phyloP scores from a whole-genome alignment of 2,113 vertebrate genomes.

The Apodemus speciosus region DNA sequence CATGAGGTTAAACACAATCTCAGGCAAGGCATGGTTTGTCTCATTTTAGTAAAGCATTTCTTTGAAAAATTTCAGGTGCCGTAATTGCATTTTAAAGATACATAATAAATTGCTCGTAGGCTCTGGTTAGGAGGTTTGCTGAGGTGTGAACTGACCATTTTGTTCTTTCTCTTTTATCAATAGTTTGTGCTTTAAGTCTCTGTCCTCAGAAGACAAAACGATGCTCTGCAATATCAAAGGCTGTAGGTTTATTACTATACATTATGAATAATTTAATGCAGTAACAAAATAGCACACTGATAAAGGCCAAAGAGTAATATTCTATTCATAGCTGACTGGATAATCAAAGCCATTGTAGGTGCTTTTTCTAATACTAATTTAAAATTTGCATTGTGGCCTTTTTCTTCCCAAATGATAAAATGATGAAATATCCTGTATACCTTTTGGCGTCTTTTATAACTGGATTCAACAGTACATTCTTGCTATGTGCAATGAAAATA shows the following conservation, averaged over 20 bases:
- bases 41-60: conserved; percentile 63
- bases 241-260: conserved; percentile 69
- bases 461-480: conserved; percentile 58
- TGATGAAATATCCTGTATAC: not conserved
- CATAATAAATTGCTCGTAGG: conserved; percentile 75
- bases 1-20: conserved; percentile 67
- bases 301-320: conserved; percentile 78
- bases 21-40: conserved; percentile 64
- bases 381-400: conserved; percentile 61
- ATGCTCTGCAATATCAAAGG: conserved; percentile 58
- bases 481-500: not conserved
- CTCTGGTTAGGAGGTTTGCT: conserved; percentile 62
- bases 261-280: conserved; percentile 75
- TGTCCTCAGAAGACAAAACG: conserved; percentile 70
- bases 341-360: conserved; percentile 72
- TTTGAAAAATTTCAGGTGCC: conserved; percentile 62
- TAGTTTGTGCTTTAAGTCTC: conserved; percentile 49
- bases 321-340: conserved; percentile 75
- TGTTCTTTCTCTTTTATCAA: conserved; percentile 73
- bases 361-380: conserved; percentile 73
- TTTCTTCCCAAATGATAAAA: conserved; percentile 52
- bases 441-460: conserved; percentile 28
- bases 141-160: conserved; percentile 76
- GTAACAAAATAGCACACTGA: conserved; percentile 74
- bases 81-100: conserved; percentile 76